phyloP scores from a whole-genome alignment of 2,113 vertebrate species.

The Microcebus griseorufus region DNA sequence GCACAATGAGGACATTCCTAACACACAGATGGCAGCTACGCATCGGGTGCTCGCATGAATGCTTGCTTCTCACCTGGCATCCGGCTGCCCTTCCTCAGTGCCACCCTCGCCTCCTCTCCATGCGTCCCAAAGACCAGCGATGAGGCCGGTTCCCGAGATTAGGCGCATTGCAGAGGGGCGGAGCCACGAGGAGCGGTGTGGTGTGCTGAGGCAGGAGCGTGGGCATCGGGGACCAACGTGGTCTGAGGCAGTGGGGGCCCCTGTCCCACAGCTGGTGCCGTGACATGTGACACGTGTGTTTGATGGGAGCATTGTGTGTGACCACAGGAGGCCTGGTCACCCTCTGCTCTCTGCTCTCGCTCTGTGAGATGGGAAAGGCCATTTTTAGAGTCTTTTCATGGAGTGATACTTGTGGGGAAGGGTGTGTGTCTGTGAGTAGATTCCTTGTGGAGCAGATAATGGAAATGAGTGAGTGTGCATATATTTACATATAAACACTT shows the following conservation, averaged over 20 bases:
- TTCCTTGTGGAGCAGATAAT: background rate
- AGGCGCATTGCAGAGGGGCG: rapidly evolving
- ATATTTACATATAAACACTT: background rate
- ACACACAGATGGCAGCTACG: no score
- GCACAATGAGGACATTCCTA: background rate
- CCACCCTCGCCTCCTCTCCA: no score
- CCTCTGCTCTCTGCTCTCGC: background rate
- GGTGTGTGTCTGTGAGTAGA: background rate
- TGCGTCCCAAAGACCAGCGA: background rate
- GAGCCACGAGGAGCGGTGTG: background rate
- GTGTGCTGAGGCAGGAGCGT: background rate
- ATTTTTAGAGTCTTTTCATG: background rate
- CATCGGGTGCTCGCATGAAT: no score
- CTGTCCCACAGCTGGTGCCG: background rate
- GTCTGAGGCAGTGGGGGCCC: background rate
- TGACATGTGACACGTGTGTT: background rate
- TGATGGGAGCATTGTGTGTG: background rate
- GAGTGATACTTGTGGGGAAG: background rate
- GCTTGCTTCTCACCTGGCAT: background rate
- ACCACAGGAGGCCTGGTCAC: background rate
- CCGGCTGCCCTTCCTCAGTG: background rate
- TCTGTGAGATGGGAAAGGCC: background rate
- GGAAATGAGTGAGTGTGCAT: background rate
- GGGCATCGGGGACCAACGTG: no score
- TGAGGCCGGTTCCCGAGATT: background rate